Base-by-base conservation (phyloP, 2,888 invertebrate species). In the Lacanobia oleracea region DNA sequence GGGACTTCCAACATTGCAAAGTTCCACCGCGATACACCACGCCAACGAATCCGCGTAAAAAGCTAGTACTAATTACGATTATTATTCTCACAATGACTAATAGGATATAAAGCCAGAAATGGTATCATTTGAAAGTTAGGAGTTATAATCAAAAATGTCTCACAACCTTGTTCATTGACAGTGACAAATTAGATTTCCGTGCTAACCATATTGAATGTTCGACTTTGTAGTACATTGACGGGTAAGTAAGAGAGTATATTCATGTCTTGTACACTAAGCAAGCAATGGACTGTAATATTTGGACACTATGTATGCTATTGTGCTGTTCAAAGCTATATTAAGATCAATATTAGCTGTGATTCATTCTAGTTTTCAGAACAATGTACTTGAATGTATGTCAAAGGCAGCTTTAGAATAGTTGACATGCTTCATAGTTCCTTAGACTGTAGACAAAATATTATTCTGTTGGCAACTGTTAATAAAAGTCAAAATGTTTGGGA, bases 91-190 rank as follows among this genome's bases (percentile, higher is more conserved):
- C 1, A 12, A 1, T 50, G 56, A 69, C 33, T 72, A 65, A 73
- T 72, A 72, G 43, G 51, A 78, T 48, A 56, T 33, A 18, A 33
- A 18, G 6, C 37, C 40, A 74, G 67, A 67, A 68, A 79, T 60
- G 75, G 60, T 64, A 59, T n/a, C 56, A 64, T 67, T 80, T 69
- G 83, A 83, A 80, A 83, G 79, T 53, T 12, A 43, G 21, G 37
- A 69, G 33, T 33, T n/a, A 67, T 79, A 79, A 80, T 79, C 66
- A 68, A 80, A 78, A 80, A 56, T 79, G 68, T 66, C 66, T 67
- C 10, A 6, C 59, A 69, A 63, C 79, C 83, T 80, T 83, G 75
- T 14, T 43, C 2, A 0, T 2, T 57, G 75, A 75, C 80, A 83
- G 62, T 80, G 67, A 79, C 59, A 33, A 56, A 63, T 83, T 61